Evolutionary conservation across 2,888 invertebrate genomes (phyloP).

Genomic region (Dendrolimus houi): DNA sequence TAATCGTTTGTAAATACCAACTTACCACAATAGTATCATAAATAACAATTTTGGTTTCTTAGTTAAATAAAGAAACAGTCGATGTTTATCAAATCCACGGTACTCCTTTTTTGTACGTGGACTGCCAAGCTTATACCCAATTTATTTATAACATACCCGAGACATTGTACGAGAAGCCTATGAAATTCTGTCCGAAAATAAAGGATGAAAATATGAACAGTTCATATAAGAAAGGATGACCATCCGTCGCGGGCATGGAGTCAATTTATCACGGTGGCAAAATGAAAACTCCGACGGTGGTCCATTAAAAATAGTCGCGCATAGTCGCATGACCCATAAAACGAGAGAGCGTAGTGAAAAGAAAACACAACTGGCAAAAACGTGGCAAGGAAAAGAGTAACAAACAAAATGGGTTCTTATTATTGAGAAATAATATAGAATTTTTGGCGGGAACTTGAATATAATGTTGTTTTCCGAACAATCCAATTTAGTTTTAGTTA

Average conservation of each 20-base stretch:
- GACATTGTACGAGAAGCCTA: constrained; percentile 8
- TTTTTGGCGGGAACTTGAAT: no score
- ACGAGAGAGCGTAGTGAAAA: constrained; percentile 66
- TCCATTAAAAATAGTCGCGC: constrained; percentile 74
- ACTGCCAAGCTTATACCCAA: no score
- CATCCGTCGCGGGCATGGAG: constrained; percentile 64
- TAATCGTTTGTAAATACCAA: no score
- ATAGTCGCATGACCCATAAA: constrained; percentile 75
- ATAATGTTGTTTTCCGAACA: no score
- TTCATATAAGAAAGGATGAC: constrained; percentile 51
- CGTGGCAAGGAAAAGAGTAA: constrained; percentile 16
- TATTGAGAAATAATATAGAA: neutral
- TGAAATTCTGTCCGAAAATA: constrained; percentile 21
- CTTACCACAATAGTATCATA: no score
- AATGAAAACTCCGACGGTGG: constrained; percentile 60
- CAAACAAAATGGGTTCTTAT: neutral
- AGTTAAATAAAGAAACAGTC: no score
- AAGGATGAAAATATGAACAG: constrained; percentile 37
- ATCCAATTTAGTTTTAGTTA: no score
- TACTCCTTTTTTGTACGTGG: no score
- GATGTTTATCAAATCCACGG: no score
- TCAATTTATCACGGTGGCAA: constrained; percentile 69
- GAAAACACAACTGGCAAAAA: constrained; percentile 64
- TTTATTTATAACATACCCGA: no score
- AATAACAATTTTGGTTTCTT: no score